A percentile compares a stretch with the other conserved stretches of the same genome.
phyloP scores from a whole-genome alignment of 2,113 vertebrate species.

The Corythaeola cristata region DNA sequence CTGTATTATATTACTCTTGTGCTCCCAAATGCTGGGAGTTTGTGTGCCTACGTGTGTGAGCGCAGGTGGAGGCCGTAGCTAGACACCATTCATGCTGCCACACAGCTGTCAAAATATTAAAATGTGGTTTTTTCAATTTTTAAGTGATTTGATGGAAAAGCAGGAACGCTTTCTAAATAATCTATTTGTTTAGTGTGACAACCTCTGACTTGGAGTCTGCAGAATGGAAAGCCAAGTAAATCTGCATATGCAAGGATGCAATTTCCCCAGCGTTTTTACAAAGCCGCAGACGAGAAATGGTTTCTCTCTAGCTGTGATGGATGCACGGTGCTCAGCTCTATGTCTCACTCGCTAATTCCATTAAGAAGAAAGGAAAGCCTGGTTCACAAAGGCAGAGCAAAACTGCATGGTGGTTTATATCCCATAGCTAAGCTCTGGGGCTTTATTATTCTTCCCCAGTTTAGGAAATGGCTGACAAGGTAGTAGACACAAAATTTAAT shows the following conservation, averaged over 20 bases:
- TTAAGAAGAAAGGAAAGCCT: constrained; percentile 13
- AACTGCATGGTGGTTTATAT: background rate
- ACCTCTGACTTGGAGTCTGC: background rate
- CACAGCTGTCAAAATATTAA: background rate
- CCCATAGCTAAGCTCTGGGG: background rate
- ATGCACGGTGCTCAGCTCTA: background rate
- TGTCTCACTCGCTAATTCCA: constrained; percentile 39
- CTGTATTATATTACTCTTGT: background rate
- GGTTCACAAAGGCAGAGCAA: background rate
- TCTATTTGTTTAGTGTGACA: background rate
- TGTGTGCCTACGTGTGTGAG: background rate
- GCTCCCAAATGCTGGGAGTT: background rate
- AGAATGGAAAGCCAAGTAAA: background rate
- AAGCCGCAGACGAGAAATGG: constrained; percentile 17
- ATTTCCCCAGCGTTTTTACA: background rate
- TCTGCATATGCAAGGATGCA: constrained; percentile 28
- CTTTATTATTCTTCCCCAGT: constrained; percentile 24
- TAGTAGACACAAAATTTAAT: constrained; percentile 18
- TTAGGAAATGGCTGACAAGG: background rate
- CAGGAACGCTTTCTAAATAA: background rate
- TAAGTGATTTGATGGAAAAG: constrained; percentile 16
- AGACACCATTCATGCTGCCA: background rate
- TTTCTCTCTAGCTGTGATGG: background rate
- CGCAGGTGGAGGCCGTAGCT: rapidly evolving
- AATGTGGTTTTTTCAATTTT: background rate